These are phyloP conservation scores for Solenopsis fugax DNA, from an alignment of 1,140 invertebrate genomes.

Conservation along the genomic window DNA sequence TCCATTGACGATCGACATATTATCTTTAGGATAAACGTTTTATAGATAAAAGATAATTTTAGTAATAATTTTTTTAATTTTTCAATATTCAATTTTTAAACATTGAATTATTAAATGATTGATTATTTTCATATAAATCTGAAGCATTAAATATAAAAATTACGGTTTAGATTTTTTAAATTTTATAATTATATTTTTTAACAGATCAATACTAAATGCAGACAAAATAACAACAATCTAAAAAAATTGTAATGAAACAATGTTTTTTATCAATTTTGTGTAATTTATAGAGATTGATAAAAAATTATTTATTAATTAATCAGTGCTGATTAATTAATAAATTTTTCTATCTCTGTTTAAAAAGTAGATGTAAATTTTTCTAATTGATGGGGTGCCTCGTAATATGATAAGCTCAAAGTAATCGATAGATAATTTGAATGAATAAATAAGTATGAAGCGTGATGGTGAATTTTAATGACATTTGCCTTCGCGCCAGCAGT, in stretches of 20 bases:
- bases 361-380: background rate
- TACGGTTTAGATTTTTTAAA: background rate
- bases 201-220: background rate
- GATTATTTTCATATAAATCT: slow-evolving; percentile 1
- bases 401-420: background rate
- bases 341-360: background rate
- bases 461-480: slow-evolving; percentile 50
- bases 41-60: background rate
- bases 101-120: background rate
- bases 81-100: background rate
- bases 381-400: background rate
- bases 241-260: background rate
- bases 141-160: background rate
- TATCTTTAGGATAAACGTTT: background rate
- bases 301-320: background rate
- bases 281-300: background rate
- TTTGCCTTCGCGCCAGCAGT: background rate
- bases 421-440: slow-evolving; percentile 26
- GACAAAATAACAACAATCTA: background rate
- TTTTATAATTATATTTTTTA: background rate
- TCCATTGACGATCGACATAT: background rate
- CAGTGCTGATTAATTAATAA: too few relatives aligned
- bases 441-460: slow-evolving; percentile 23
- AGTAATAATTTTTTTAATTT: background rate
- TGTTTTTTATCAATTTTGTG: background rate